These are phyloP conservation scores for Labia minor DNA, from an alignment of 2,888 invertebrate genomes.

Conservation along the genomic window DNA sequence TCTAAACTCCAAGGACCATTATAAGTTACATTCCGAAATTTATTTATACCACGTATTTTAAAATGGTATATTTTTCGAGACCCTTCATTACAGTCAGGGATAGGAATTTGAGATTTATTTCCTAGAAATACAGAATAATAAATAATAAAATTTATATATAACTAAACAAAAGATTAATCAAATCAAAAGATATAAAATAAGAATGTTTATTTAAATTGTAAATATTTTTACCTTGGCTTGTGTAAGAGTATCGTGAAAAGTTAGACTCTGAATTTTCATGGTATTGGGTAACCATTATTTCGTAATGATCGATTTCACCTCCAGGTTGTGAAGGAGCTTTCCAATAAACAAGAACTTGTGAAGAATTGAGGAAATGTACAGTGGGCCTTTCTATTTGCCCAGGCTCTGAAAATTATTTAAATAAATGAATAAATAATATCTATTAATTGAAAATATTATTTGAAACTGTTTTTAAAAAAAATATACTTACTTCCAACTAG, in stretches of 20 bases:
- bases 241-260: constrained; percentile 27
- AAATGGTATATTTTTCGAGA: constrained; percentile 31
- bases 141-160: not conserved
- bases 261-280: constrained; percentile 28
- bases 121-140: constrained; percentile 22
- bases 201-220: too few species aligned
- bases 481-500: constrained; percentile 46
- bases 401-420: constrained; percentile 27
- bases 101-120: constrained; percentile 32
- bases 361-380: constrained; percentile 38
- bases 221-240: constrained; percentile 29
- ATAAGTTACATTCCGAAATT: constrained; percentile 29
- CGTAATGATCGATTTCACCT: constrained; percentile 47
- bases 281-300: constrained; percentile 36
- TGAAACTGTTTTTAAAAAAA: constrained; percentile 18
- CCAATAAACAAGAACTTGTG: constrained; percentile 43
- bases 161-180: not conserved
- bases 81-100: constrained; percentile 35
- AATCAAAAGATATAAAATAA: too few species aligned
- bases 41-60: constrained; percentile 37
- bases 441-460: too few species aligned
- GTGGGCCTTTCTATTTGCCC: constrained; percentile 32
- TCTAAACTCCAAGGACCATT: constrained; percentile 38
- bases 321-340: constrained; percentile 40
- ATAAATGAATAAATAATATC: constrained; percentile 9